phyloP scores from a whole-genome alignment of 1,140 invertebrate genomes.

The Eumeta japonica region DNA sequence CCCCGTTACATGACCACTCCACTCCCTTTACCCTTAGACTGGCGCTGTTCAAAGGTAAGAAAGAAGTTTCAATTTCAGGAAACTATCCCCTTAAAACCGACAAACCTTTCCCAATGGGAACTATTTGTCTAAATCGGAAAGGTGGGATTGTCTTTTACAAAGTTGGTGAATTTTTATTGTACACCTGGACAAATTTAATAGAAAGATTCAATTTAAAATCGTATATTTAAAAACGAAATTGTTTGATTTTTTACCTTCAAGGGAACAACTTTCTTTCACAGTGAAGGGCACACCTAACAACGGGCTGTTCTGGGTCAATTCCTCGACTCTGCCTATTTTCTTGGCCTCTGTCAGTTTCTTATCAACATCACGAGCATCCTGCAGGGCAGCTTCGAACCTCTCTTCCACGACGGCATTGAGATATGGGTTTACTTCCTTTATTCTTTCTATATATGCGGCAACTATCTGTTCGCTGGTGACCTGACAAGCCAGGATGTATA shows the following conservation, averaged over 20 bases:
- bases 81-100: too few species aligned
- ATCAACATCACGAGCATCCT: slow-evolving; percentile 68
- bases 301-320: slow-evolving; percentile 58
- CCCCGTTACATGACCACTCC: too few species aligned
- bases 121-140: too few species aligned
- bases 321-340: slow-evolving; percentile 20
- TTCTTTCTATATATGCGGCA: slow-evolving; percentile 64
- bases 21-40: too few species aligned
- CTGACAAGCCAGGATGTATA: slow-evolving; percentile 32
- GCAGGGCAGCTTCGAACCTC: slow-evolving; percentile 65
- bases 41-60: too few species aligned
- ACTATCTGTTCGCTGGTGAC: slow-evolving; percentile 65
- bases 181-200: too few species aligned
- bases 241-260: slow-evolving; percentile 62
- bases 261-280: slow-evolving; percentile 70
- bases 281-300: slow-evolving; percentile 78
- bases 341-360: slow-evolving; percentile 56
- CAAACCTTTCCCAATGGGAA: too few species aligned
- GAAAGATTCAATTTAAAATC: too few species aligned
- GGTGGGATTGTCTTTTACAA: too few species aligned
- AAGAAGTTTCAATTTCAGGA: too few species aligned
- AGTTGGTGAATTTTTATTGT: too few species aligned
- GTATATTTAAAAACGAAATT: too few species aligned
- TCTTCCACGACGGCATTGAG: slow-evolving; percentile 77
- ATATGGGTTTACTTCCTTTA: slow-evolving; percentile 69